Conservation (phyloP, 2,888 invertebrate genomes). For the Endotricha flammealis region DNA sequence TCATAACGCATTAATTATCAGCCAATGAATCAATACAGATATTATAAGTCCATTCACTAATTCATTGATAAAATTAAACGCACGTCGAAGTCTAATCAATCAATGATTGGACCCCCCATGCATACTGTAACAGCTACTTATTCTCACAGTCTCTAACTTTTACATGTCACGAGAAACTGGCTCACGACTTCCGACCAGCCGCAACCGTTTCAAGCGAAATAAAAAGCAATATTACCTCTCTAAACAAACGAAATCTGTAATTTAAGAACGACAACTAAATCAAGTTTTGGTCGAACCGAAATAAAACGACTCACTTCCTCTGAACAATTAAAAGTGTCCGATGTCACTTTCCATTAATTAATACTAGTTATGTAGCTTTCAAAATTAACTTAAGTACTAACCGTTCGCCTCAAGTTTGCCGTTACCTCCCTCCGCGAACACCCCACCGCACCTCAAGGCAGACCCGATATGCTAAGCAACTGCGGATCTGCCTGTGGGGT, state of each 20-base stretch:
- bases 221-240: conserved; percentile 10
- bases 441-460: too few species aligned
- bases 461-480: too few species aligned
- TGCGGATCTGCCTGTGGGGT: too few species aligned
- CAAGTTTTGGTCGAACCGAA: conserved; percentile 32
- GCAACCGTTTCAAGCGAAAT: conserved; percentile 19
- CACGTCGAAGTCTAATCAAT: conserved; percentile 37
- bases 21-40: too few species aligned
- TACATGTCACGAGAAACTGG: conserved; percentile 37
- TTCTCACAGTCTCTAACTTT: conserved; percentile 39
- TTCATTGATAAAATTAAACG: conserved; percentile 29
- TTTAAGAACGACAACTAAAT: conserved; percentile 26
- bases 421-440: too few species aligned
- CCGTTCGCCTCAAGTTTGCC: too few species aligned
- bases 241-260: conserved; percentile 26
- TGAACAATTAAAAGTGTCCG: conserved; percentile 14
- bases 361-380: neutral
- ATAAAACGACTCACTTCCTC: conserved; percentile 28
- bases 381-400: conserved; percentile 20
- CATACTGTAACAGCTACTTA: conserved; percentile 38
- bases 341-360: conserved; percentile 22
- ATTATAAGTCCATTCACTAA: too few species aligned
- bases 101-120: conserved; percentile 42
- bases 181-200: conserved; percentile 37
- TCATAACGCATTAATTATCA: too few species aligned